phyloP scores from a whole-genome alignment of 2,888 invertebrate species.

The Drosophila peninsularis region DNA sequence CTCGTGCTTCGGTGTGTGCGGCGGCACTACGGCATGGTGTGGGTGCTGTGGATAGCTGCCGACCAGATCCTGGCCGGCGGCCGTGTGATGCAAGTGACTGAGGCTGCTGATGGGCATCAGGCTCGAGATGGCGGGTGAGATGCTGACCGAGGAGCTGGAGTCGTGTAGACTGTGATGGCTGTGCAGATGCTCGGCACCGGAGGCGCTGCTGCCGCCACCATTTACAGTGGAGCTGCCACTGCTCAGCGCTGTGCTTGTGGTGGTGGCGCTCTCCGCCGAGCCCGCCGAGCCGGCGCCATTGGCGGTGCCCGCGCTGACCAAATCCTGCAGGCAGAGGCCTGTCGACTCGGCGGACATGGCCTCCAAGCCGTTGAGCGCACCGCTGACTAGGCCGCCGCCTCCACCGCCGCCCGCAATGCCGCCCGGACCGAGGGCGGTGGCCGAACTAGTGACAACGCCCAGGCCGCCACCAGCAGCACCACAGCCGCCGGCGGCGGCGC shows the following conservation, averaged over 20 bases:
- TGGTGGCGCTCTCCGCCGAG: conserved; percentile 81
- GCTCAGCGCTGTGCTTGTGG: conserved; percentile 81
- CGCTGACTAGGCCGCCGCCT: conserved; percentile 63
- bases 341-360: conserved; percentile 86
- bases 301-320: conserved; percentile 87
- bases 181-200: conserved; percentile 82
- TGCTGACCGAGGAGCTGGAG: conserved; percentile 86
- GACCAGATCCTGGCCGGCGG: conserved; percentile 85
- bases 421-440: conserved; percentile 75
- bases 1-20: conserved; percentile 87
- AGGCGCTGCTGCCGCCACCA: conserved; percentile 77
- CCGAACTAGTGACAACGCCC: conserved; percentile 70
- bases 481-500: conserved; percentile 80
- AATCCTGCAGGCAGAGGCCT: conserved; percentile 89
- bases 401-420: conserved; percentile 68
- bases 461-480: conserved; percentile 72
- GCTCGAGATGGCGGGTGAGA: conserved; percentile 86
- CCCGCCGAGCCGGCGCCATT: conserved; percentile 81
- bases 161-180: conserved; percentile 86
- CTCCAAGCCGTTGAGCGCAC: conserved; percentile 85
- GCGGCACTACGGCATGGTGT: conserved; percentile 86
- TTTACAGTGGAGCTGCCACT: conserved; percentile 83
- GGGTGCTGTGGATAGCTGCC: conserved; percentile 86
- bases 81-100: conserved; percentile 84
- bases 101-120: conserved; percentile 85